Evolutionary conservation across 1,140 invertebrate genomes (phyloP), one percentile per base, ranked within the genome.

Genomic region (Drosophila trapezifrons): DNA sequence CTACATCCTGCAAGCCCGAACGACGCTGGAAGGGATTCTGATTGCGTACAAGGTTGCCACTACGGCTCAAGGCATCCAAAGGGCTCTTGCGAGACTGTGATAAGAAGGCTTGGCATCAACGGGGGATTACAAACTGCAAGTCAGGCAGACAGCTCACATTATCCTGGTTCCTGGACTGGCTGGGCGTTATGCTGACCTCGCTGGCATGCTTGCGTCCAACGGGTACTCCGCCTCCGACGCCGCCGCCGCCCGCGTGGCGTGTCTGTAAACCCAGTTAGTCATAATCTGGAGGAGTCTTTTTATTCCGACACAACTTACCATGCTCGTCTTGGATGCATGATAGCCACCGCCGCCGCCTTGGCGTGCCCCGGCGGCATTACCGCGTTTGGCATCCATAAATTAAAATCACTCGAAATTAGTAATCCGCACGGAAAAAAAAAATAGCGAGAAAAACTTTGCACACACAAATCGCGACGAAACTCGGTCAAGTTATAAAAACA

Each of bases 1-100:
- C 87, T 2, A 91, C 90, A 62, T 91, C 90, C 73, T 91, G 90
- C 29, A 91, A 22, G 8, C 90, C 90, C n/a, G 90, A 91, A 18
- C 90, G 83, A 10, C 85, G 84, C 43, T 89, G 83, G 47, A 90
- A 73, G 9, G 76, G 70, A 64, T 81, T 76, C 32, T 80, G 76
- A 13, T 82, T 77, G 17, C 86, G 81, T 22, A 42, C 1, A 22
- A 17, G 4, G 8, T 43, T 57, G 1, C 58, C 54, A 27, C 56
- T 56, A 17, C 87, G 86, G 25, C 90, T 91, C 29, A 91, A 27
- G 0, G 90, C 90, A 73, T 91, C 90, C 57, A 91, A 57, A 0
- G 90, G 90, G 56, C 85, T 90, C 64, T 90, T 91, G 42, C 64
- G 74, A 4, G 73, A 59, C 90, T 91, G 55, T 46, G 58, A 32